Percentiles rank a stretch among this genome's conserved stretches.
Evolutionary conservation across 2,113 vertebrate species (phyloP).

Genomic region (Uria lomvia): DNA sequence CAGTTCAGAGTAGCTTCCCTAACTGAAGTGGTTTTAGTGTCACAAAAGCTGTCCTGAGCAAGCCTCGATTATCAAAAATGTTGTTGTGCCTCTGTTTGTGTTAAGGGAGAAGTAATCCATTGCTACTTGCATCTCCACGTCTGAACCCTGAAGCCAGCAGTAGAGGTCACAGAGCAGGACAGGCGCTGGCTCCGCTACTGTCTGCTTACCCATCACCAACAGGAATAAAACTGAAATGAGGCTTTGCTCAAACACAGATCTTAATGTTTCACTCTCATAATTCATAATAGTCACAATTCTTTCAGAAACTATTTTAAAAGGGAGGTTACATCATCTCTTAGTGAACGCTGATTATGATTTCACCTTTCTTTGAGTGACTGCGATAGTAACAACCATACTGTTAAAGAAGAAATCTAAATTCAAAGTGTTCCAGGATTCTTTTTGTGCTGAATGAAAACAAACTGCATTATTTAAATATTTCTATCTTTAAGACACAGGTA

Average conservation of each 20-base stretch:
- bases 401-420: background rate
- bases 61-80: background rate
- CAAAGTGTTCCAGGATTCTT: background rate
- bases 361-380: background rate
- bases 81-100: background rate
- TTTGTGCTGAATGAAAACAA: background rate
- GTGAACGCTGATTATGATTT: background rate
- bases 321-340: background rate
- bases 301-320: background rate
- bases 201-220: background rate
- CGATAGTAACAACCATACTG: background rate
- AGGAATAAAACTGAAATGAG: background rate
- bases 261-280: background rate
- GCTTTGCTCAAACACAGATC: background rate
- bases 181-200: background rate
- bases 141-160: background rate
- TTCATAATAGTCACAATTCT: background rate
- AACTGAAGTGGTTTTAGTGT: background rate
- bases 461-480: background rate
- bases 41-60: background rate
- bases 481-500: background rate
- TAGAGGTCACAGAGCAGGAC: background rate
- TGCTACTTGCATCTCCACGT: fast-evolving
- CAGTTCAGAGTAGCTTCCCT: background rate
- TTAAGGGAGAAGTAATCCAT: background rate